Evolutionary conservation across 2,797 vertebrate species (phyloP).

Genomic region (Fistularia commersonii): DNA sequence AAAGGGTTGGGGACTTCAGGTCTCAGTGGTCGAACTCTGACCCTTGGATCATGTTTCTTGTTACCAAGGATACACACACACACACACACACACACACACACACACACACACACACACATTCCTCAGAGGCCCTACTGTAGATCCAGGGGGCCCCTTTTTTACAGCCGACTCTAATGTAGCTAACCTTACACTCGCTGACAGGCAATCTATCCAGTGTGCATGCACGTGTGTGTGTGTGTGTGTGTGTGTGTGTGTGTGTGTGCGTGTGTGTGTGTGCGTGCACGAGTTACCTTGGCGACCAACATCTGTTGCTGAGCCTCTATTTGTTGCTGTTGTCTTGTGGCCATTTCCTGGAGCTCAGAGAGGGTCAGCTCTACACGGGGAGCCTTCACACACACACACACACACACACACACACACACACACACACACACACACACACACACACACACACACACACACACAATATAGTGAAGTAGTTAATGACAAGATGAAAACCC

Average conservation of each 20-base stretch:
- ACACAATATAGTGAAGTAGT: neutral
- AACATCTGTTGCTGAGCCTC: conserved; percentile 97
- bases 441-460: conserved; percentile 8
- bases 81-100: conserved; percentile 11
- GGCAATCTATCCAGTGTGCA: conserved; percentile 31
- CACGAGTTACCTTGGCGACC: conserved; percentile 87
- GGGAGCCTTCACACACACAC: conserved; percentile 69
- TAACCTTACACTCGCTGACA: conserved; percentile 41
- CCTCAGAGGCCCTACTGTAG: conserved; percentile 6
- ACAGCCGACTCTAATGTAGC: conserved; percentile 27
- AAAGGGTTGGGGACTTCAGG: too few relatives aligned
- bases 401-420: too few relatives aligned
- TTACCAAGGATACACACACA: neutral
- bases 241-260: conserved; percentile 1
- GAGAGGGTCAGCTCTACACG: conserved; percentile 93
- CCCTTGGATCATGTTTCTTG: too few relatives aligned
- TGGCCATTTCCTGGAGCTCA: conserved; percentile 97
- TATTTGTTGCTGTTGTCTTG: conserved; percentile 94
- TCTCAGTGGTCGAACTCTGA: too few relatives aligned
- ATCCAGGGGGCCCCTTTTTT: conserved; percentile 25
- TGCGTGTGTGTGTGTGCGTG: conserved; percentile 8
- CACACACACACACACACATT: conserved; percentile 24
- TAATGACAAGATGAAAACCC: conserved; percentile 19
- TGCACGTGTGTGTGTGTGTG: too few relatives aligned
- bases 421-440: conserved; percentile 11